These are phyloP conservation scores for Allacma fusca DNA, from an alignment of 2,888 invertebrate species.

Conservation along the genomic window DNA sequence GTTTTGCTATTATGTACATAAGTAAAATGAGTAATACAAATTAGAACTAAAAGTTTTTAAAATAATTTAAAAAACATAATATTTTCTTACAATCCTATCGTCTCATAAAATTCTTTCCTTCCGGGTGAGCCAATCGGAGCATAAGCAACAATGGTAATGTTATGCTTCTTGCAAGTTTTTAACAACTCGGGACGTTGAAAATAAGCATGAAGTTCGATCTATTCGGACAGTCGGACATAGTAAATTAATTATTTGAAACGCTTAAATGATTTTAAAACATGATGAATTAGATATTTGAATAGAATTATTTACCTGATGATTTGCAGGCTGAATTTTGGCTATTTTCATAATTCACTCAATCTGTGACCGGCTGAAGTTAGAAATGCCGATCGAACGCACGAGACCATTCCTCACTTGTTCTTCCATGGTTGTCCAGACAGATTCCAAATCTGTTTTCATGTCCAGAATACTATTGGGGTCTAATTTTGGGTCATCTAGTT, in stretches of 20 bases:
- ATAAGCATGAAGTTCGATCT: slow-evolving; percentile 57
- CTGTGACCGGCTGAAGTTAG: slow-evolving; percentile 82
- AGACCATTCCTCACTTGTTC: slow-evolving; percentile 74
- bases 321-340: slow-evolving; percentile 72
- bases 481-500: slow-evolving; percentile 47
- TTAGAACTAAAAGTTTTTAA: no score
- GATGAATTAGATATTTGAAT: no score
- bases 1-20: no score
- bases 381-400: slow-evolving; percentile 81
- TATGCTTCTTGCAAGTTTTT: slow-evolving; percentile 50
- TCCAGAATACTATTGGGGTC: no score
- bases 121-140: slow-evolving; percentile 57
- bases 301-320: slow-evolving; percentile 65
- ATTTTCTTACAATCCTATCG: slow-evolving; percentile 40
- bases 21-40: no score
- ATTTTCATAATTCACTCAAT: slow-evolving; percentile 72
- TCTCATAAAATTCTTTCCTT: slow-evolving; percentile 46
- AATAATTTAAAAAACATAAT: no score
- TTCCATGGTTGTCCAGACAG: slow-evolving; percentile 76
- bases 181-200: slow-evolving; percentile 51
- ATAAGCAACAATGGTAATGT: slow-evolving; percentile 56
- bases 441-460: no score
- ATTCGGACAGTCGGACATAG: no score
- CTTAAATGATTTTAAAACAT: no score
- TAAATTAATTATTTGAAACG: no score